Base-by-base conservation (phyloP, 2,888 invertebrate genomes). In the Drosophila cognata region DNA sequence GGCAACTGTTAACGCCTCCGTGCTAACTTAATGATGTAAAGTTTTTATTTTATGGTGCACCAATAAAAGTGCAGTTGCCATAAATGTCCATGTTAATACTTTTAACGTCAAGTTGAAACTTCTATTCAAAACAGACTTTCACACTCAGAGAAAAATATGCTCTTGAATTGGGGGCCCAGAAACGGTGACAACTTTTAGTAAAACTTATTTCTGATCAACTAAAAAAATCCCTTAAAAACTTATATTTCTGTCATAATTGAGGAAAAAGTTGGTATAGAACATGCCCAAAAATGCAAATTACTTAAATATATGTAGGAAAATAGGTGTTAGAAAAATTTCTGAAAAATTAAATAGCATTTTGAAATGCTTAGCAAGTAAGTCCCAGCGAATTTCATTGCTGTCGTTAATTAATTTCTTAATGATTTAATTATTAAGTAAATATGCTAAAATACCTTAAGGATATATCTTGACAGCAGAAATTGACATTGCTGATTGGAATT, bases 1-100 rank as follows among this genome's bases (percentile, higher is more conserved):
- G 4, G 25, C 13, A 21, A 25, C 46, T 25, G 46, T 46, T 25
- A 25, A 46, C 46, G 46, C 46, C 46, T 46, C 4, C 25, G 1
- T 46, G 46, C 46, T 46, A 16, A 46, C 8, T 46, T 25, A 46
- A 46, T 46, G 25, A 8, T 8, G 16, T 16, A 25, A 46, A 16
- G 8, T 8, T 28, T 46, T 25, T 16, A 46, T 46, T 46, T 46
- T 46, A 46, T 28, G 46, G 46, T 46, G 16, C 46, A 46, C 46
- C 46, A 46, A 25, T 25, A 46, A 46, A 46, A 46, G 16, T 46
- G 46, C 46, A 28, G 46, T 25, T 46, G 25, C 46, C 46, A 46
- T 46, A 46, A 46, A 46, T 46, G 46, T 46, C 46, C 46, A 46
- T 46, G 46, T 25, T 46, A 46, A 46, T 8, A 46, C 46, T 46